Evolutionary conservation across 2,888 invertebrate genomes (phyloP).

Genomic region (Drosophila kokeensis): DNA sequence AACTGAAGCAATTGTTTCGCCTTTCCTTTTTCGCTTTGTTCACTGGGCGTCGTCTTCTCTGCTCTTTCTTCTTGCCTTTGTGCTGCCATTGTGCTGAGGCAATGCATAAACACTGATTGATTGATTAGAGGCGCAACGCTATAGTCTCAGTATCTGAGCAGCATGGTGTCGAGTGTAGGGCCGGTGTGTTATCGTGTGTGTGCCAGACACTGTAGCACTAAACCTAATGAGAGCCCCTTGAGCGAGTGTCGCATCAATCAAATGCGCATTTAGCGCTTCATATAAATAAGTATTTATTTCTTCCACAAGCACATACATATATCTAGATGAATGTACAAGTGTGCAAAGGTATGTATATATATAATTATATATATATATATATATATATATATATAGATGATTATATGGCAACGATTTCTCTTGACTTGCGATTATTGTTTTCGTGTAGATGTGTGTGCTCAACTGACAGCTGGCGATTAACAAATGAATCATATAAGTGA

Average conservation of each 20-base stretch:
- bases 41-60: conserved; percentile 50
- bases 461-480: conserved; percentile 73
- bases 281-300: conserved; percentile 54
- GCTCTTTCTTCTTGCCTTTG: conserved; percentile 20
- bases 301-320: conserved; percentile 3
- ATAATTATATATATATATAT: conserved; percentile 4
- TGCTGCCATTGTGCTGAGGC: conserved; percentile 41
- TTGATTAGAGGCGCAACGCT: conserved; percentile 76
- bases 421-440: conserved; percentile 77
- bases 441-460: conserved; percentile 46
- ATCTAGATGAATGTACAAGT: conserved; percentile 1
- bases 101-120: conserved; percentile 77
- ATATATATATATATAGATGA: not conserved
- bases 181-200: conserved; percentile 32
- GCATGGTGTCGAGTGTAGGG: conserved; percentile 1
- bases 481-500: conserved; percentile 74
- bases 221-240: conserved; percentile 77
- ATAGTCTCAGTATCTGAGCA: conserved; percentile 13
- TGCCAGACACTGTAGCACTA: conserved; percentile 54
- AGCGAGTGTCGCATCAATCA: conserved; percentile 79
- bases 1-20: conserved; percentile 69
- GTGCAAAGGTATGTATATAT: conserved; percentile 11
- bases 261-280: conserved; percentile 74
- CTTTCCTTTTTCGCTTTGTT: conserved; percentile 61
- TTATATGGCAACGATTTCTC: conserved; percentile 61